phyloP scores from a whole-genome alignment of 1,140 invertebrate species.

The Babylonia areolata region DNA sequence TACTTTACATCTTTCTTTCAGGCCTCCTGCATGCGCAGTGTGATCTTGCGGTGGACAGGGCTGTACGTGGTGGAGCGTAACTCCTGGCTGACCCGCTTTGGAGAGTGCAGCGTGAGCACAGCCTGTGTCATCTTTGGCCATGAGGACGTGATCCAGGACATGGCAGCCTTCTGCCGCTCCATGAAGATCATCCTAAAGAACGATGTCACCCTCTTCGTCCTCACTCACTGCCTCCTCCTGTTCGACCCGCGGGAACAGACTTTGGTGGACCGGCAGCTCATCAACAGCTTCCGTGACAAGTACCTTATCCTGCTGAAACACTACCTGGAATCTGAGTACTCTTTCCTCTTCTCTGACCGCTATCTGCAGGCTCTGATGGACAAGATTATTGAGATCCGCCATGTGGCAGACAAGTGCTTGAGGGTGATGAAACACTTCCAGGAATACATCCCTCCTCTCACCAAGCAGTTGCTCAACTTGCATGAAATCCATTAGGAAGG shows the following conservation, averaged over 20 bases:
- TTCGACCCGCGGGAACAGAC: slow-evolving; percentile 29
- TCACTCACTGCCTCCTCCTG: slow-evolving; percentile 35
- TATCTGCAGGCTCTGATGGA: slow-evolving; percentile 83
- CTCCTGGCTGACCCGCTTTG: slow-evolving; percentile 58
- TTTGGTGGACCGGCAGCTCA: slow-evolving; percentile 35
- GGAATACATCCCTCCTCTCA: slow-evolving; percentile 18
- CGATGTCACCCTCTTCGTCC: slow-evolving; percentile 30
- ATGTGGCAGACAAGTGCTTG: slow-evolving; percentile 17
- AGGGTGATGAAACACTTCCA: slow-evolving; percentile 9
- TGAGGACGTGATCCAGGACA: slow-evolving; percentile 24
- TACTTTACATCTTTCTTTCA: no score
- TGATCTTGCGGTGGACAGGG: slow-evolving; percentile 57
- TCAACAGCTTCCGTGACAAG: slow-evolving; percentile 35
- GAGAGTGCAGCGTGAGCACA: slow-evolving; percentile 44
- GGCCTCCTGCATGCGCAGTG: slow-evolving; percentile 45
- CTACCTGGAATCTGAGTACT: slow-evolving; percentile 90
- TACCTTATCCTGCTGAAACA: slow-evolving; percentile 92
- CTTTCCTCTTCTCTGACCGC: slow-evolving; percentile 59
- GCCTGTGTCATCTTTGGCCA: slow-evolving; percentile 6
- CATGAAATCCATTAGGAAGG: neutral
- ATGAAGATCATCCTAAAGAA: slow-evolving; percentile 37
- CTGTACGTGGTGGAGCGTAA: slow-evolving; percentile 61
- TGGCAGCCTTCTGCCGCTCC: slow-evolving; percentile 28
- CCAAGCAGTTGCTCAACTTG: slow-evolving; percentile 33
- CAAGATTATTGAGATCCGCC: slow-evolving; percentile 39